These are phyloP conservation scores for Troides oblongomaculatus DNA, from an alignment of 2,888 invertebrate species.

Conservation along the genomic window DNA sequence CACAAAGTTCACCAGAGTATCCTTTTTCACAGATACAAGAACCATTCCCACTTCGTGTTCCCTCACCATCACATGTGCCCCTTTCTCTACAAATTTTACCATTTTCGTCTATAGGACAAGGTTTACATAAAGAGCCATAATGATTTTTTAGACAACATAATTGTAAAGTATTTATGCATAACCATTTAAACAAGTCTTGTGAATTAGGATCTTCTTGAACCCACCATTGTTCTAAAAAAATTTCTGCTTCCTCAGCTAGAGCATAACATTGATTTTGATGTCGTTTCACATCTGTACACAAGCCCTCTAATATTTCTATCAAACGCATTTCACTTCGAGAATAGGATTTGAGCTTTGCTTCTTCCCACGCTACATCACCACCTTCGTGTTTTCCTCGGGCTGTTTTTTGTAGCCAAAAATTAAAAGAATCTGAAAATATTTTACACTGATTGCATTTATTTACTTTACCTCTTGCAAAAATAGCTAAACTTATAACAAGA, in stretches of 20 bases:
- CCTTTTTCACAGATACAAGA: slow-evolving; percentile 91
- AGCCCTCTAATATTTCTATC: slow-evolving; percentile 93
- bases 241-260: slow-evolving; percentile 89
- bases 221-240: slow-evolving; percentile 94
- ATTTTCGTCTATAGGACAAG: slow-evolving; percentile 80
- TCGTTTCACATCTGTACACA: slow-evolving; percentile 86
- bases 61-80: slow-evolving; percentile 90
- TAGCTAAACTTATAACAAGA: slow-evolving; percentile 34
- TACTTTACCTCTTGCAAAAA: slow-evolving; percentile 28
- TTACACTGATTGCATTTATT: slow-evolving; percentile 85
- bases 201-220: slow-evolving; percentile 80
- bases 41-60: slow-evolving; percentile 95
- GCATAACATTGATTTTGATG: slow-evolving; percentile 90
- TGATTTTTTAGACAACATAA: slow-evolving; percentile 92
- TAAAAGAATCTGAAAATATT: slow-evolving; percentile 86
- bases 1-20: slow-evolving; percentile 88
- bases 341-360: slow-evolving; percentile 90
- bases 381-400: slow-evolving; percentile 94
- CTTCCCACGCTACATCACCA: slow-evolving; percentile 96
- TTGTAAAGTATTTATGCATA: slow-evolving; percentile 88
- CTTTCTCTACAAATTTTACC: slow-evolving; percentile 88
- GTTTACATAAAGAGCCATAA: slow-evolving; percentile 88
- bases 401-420: slow-evolving; percentile 89
- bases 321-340: slow-evolving; percentile 93
- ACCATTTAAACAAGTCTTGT: slow-evolving; percentile 74